Evolutionary conservation across 2,113 vertebrate species (phyloP).

Genomic region (Rhabdornis inornatus): DNA sequence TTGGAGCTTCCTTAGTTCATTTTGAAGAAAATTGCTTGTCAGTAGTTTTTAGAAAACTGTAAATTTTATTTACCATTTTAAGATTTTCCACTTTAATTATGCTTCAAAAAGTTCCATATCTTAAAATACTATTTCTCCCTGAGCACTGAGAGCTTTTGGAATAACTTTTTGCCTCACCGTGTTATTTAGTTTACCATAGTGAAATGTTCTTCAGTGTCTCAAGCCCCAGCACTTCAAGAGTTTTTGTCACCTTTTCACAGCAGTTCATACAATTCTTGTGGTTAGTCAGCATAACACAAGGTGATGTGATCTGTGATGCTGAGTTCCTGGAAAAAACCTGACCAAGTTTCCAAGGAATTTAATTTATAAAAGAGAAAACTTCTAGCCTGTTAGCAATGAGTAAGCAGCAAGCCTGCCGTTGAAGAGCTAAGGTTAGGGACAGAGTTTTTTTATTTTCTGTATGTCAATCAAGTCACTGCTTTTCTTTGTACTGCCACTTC

Average conservation of each 20-base stretch:
- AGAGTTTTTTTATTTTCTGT: not conserved
- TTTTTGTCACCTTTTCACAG: not conserved
- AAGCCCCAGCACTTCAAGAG: not conserved
- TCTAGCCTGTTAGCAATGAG: not conserved
- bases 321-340: slow-evolving; percentile 23
- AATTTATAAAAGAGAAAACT: not conserved
- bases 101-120: not conserved
- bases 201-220: not conserved
- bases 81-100: not conserved
- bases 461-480: not conserved
- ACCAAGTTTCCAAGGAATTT: not conserved
- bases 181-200: not conserved
- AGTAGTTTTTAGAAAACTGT: not conserved
- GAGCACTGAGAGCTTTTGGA: not conserved
- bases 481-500: not conserved
- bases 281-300: not conserved
- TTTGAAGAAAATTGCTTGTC: not conserved
- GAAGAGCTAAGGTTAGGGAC: not conserved
- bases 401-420: not conserved
- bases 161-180: not conserved
- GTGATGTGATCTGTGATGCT: not conserved
- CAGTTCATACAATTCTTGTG: not conserved
- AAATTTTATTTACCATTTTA: not conserved
- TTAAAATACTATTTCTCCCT: not conserved
- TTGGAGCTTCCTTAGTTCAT: not conserved